These are phyloP conservation scores for Acleris cristana DNA, from an alignment of 2,888 invertebrate species.

Conservation along the genomic window DNA sequence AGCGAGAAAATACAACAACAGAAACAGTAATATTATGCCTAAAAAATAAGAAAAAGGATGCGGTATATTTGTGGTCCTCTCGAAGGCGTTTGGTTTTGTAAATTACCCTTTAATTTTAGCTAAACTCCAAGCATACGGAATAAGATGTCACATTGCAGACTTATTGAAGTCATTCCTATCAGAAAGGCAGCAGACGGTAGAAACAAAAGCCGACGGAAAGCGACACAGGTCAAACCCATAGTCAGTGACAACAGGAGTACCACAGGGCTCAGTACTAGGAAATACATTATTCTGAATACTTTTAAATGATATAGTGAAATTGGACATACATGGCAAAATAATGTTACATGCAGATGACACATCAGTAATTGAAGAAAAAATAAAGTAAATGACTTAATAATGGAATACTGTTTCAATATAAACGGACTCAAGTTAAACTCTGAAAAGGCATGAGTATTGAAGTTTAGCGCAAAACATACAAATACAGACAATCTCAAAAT, in stretches of 20 bases:
- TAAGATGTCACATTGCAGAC: too few relatives aligned
- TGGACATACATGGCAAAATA: background rate
- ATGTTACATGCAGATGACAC: too few relatives aligned
- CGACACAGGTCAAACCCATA: background rate
- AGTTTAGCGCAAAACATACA: background rate
- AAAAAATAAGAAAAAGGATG: too few relatives aligned
- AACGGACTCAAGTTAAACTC: background rate
- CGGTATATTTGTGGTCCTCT: too few relatives aligned
- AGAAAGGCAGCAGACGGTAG: too few relatives aligned
- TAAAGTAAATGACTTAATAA: background rate
- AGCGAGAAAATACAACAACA: too few relatives aligned
- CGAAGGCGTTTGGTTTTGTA: too few relatives aligned
- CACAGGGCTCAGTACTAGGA: slow-evolving; percentile 5
- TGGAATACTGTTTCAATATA: background rate
- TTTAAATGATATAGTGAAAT: background rate
- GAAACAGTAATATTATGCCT: too few relatives aligned
- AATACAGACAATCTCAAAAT: background rate
- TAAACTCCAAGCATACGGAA: too few relatives aligned
- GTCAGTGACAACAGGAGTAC: background rate
- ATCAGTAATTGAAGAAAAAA: background rate
- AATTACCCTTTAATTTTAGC: too few relatives aligned
- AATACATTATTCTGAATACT: slow-evolving; percentile 4
- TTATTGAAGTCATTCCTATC: too few relatives aligned
- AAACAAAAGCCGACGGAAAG: too few relatives aligned
- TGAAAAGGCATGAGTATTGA: background rate